A percentile compares a stretch with the other conserved stretches of the same genome.
Evolutionary conservation across 92 coral and sea anemone species (phyloP).

Genomic region (Bergia puertoricense): DNA sequence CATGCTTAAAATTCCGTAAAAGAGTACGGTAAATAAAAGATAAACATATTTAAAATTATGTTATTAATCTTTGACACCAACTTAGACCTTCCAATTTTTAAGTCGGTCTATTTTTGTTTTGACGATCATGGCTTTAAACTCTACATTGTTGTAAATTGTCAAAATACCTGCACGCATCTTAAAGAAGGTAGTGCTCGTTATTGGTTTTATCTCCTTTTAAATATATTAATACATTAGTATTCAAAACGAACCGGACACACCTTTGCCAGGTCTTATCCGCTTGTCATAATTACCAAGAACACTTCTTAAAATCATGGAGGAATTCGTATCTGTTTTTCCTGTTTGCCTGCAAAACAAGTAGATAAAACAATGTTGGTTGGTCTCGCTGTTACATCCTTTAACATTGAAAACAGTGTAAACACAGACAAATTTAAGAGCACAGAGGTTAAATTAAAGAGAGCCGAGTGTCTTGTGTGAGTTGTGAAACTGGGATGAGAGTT

Average conservation of each 20-base stretch:
- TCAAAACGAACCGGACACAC: neutral
- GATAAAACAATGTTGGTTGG: neutral
- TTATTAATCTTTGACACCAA: neutral
- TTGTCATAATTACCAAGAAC: conserved; percentile 31
- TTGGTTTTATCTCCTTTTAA: no score
- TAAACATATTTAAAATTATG: no score
- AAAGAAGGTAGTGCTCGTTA: no score
- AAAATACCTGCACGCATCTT: neutral
- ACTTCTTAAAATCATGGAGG: neutral
- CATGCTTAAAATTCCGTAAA: no score
- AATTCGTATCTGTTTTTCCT: neutral
- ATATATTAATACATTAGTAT: neutral
- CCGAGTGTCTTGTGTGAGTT: no score
- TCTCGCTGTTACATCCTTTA: neutral
- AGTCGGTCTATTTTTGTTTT: neutral
- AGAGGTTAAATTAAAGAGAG: no score
- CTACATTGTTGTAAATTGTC: neutral
- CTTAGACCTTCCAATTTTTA: neutral
- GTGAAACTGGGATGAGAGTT: no score
- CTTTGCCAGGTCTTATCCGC: conserved; percentile 31
- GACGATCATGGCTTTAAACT: neutral
- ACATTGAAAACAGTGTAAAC: no score
- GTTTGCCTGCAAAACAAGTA: neutral
- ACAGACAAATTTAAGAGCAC: no score
- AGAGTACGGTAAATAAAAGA: no score